A percentile compares a stretch with the other conserved stretches of the same genome.
phyloP scores from a whole-genome alignment of 1,140 invertebrate species.

The Parapsyche elsis region DNA sequence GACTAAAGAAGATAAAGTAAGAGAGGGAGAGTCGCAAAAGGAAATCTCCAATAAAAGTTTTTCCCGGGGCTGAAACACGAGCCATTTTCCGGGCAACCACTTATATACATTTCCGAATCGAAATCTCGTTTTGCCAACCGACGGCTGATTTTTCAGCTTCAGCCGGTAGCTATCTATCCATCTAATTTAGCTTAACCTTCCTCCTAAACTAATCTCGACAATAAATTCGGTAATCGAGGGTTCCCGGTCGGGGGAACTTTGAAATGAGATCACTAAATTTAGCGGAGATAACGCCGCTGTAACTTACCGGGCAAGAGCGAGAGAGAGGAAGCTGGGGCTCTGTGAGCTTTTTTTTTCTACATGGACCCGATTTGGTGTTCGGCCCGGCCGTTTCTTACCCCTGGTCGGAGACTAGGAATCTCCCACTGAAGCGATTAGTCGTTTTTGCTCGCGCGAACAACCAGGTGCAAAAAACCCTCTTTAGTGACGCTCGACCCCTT shows the following conservation, averaged over 20 bases:
- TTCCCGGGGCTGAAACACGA: slow-evolving; percentile 5
- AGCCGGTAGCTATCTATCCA: slow-evolving; percentile 43
- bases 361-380: background rate
- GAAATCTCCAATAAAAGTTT: slow-evolving; percentile 39
- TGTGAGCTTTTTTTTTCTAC: no score
- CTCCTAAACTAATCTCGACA: slow-evolving; percentile 54
- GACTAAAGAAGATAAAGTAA: background rate
- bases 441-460: slow-evolving; percentile 6
- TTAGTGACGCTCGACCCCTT: background rate
- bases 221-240: slow-evolving; percentile 55
- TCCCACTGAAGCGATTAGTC: slow-evolving; percentile 3
- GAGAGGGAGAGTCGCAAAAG: background rate
- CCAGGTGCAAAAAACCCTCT: background rate
- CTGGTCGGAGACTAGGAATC: background rate
- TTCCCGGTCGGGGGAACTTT: slow-evolving; percentile 49
- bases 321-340: background rate
- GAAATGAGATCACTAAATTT: slow-evolving; percentile 56
- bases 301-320: slow-evolving; percentile 27
- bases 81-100: slow-evolving; percentile 9
- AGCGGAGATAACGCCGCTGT: slow-evolving; percentile 46
- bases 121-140: slow-evolving; percentile 42
- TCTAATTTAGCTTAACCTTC: slow-evolving; percentile 48
- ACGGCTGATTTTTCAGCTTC: slow-evolving; percentile 42
- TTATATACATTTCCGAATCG: slow-evolving; percentile 44
- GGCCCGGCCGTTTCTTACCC: background rate